phyloP scores from a whole-genome alignment of 2,113 vertebrate genomes.

The Gorsachius goisagi region DNA sequence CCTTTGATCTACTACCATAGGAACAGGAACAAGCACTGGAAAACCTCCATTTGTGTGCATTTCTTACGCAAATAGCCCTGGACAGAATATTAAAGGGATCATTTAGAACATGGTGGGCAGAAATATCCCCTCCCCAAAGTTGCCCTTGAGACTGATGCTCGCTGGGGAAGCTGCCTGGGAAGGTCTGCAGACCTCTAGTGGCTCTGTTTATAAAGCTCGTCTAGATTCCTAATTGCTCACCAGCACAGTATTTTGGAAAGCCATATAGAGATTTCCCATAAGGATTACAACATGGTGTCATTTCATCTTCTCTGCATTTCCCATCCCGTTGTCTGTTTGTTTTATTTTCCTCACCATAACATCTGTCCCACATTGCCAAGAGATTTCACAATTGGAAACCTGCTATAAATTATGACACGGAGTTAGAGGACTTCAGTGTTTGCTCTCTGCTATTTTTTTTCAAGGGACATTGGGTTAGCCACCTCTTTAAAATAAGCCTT shows the following conservation, averaged over 20 bases:
- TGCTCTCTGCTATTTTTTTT: constrained; percentile 25
- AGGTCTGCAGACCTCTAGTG: constrained; percentile 49
- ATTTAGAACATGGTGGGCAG: constrained; percentile 27
- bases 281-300: constrained; percentile 26
- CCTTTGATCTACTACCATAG: constrained; percentile 61
- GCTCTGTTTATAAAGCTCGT: constrained; percentile 32
- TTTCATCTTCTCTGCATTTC: constrained; percentile 43
- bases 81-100: constrained; percentile 13
- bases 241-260: constrained; percentile 20
- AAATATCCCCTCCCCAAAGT: not conserved
- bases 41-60: constrained; percentile 24
- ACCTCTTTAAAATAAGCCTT: not conserved
- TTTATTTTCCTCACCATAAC: constrained; percentile 57
- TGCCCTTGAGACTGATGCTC: not conserved
- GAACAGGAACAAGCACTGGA: constrained; percentile 12
- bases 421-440: constrained; percentile 40
- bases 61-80: constrained; percentile 32
- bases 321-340: constrained; percentile 22
- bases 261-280: not conserved
- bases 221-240: constrained; percentile 11
- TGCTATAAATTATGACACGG: constrained; percentile 40
- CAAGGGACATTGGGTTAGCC: not conserved
- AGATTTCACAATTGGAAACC: constrained; percentile 63
- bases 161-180: not conserved
- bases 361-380: constrained; percentile 33